Conservation (phyloP, 2,113 vertebrate species). For the Podarcis cretensis region DNA sequence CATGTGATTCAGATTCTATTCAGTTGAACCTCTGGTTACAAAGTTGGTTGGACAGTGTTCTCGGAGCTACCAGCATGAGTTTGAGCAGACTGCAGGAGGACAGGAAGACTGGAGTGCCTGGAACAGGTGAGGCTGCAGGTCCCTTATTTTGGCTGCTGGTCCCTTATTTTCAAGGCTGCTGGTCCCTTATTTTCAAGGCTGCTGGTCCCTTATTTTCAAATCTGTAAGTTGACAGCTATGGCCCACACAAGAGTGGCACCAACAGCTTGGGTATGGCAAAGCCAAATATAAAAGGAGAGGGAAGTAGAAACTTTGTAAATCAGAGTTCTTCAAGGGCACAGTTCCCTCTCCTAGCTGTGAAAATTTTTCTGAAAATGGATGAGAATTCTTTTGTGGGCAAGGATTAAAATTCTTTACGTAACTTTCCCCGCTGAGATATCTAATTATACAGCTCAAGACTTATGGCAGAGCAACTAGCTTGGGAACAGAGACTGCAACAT, state of each 20-base stretch:
- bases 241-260: neutral
- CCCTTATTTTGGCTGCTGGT: too few relatives aligned
- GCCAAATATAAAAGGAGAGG: neutral
- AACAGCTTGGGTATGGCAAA: neutral
- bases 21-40: too few relatives aligned
- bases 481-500: constrained; percentile 17
- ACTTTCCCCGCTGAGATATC: constrained; percentile 34
- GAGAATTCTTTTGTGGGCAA: constrained; percentile 1
- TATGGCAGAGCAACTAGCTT: neutral
- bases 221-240: too few relatives aligned
- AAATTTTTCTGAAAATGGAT: constrained; percentile 16
- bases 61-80: too few relatives aligned
- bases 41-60: too few relatives aligned
- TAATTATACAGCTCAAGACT: constrained; percentile 18
- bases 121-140: too few relatives aligned
- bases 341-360: neutral
- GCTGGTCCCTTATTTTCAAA: too few relatives aligned
- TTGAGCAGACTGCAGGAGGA: too few relatives aligned
- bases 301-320: neutral
- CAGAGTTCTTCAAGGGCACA: neutral
- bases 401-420: constrained; percentile 34
- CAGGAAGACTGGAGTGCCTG: too few relatives aligned
- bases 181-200: too few relatives aligned
- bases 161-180: too few relatives aligned
- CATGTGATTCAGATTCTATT: too few relatives aligned